phyloP scores from a whole-genome alignment of 2,113 vertebrate species.

The Bambusicola thoracicus region DNA sequence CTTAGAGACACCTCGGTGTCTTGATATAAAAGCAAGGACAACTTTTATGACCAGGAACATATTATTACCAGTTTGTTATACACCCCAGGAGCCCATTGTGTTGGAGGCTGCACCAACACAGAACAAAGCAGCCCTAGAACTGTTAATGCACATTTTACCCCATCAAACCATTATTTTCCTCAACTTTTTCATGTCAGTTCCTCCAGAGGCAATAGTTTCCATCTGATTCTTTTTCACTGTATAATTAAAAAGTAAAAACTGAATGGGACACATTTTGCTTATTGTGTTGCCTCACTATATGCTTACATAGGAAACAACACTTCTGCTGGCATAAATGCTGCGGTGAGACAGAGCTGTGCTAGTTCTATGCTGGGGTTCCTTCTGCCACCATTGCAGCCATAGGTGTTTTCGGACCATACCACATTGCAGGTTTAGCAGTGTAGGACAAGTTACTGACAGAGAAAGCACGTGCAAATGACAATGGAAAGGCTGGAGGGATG shows the following conservation, averaged over 20 bases:
- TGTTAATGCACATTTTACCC: not conserved
- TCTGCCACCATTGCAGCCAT: not conserved
- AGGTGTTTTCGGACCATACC: not conserved
- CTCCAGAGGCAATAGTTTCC: not conserved
- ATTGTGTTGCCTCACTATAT: not conserved
- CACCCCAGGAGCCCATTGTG: not conserved
- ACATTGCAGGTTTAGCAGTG: not conserved
- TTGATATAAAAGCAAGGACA: not conserved
- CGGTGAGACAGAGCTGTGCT: not conserved
- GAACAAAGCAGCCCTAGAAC: not conserved
- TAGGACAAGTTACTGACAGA: not conserved
- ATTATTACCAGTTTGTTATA: not conserved
- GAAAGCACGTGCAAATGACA: not conserved
- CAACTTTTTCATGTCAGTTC: fast-evolving
- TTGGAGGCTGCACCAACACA: not conserved
- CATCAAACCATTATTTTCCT: not conserved
- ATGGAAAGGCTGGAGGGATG: not conserved
- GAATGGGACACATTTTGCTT: fast-evolving
- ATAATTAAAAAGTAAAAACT: not conserved
- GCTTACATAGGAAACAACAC: not conserved
- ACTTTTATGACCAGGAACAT: not conserved
- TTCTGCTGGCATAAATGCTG: not conserved
- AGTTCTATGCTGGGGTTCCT: not conserved
- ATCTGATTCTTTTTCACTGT: not conserved
- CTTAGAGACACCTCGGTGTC: not conserved